Evolutionary conservation across 1,140 invertebrate genomes (phyloP), one percentile per base, ranked within the genome.

Genomic region (Drosophila dunni): DNA sequence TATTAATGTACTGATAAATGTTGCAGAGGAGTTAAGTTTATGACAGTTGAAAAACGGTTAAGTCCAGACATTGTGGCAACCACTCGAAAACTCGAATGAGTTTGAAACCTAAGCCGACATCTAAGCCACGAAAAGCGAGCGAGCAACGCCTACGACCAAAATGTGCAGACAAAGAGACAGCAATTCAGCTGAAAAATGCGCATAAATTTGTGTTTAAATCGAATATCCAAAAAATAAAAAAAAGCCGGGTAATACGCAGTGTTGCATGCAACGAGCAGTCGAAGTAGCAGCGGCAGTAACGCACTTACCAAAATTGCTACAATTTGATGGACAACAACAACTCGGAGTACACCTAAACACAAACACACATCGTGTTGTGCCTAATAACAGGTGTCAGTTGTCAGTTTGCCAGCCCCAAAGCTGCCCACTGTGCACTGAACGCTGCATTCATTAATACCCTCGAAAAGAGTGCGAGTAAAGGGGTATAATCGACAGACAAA

Each of bases 331-430:
- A 68, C 71, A 75, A 61, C 77, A 60, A 73, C 63, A 82, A 74
- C 40, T 40, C 11, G 13, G 64, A 46, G 36, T 53, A 67, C 42
- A 46, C 10, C 13, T 24, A 48, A 20, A 44, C 17, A 36, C 56
- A 51, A 63, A 80, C 57, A 68, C 66, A 34, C 51, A 61, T 46
- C 80, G 78, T 84, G 78, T 77, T 85, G 83, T 62, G 76, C 75
- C 60, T 82, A 90, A 90, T 82, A 90, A 90, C 85, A 90, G 88
- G 85, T 90, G 85, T 90, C 76, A 90, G 85, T 70, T 79, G 78
- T 80, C 78, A 77, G 62, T 74, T 69, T 53, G 61, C 81, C 71
- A 79, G 76, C 80, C 84, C 80, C 75, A 89, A 70, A 72, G 56
- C 78, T 77, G 72, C 78, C 77, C 78, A 85, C 81, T 66, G 71